These are phyloP conservation scores for Scelioninae gen. 1 DNA, from an alignment of 2,888 invertebrate species.

Conservation along the genomic window DNA sequence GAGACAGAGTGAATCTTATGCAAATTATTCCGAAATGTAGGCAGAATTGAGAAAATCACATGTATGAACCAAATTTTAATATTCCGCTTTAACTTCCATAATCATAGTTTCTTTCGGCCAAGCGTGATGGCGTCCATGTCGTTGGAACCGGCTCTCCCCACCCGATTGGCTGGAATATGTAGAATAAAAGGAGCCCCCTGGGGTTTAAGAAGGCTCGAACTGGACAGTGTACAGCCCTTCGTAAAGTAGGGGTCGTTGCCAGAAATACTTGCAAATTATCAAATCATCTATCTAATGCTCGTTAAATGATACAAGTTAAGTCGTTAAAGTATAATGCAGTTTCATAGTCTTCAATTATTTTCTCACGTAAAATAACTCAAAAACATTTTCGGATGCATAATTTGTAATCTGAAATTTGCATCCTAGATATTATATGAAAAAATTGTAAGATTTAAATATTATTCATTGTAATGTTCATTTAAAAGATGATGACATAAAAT, in stretches of 20 bases:
- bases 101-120: slow-evolving; percentile 80
- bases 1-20: neutral
- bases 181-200: slow-evolving; percentile 72
- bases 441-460: no score
- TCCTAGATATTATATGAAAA: no score
- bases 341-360: slow-evolving; percentile 76
- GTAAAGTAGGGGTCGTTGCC: slow-evolving; percentile 64
- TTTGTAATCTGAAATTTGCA: no score
- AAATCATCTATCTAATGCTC: slow-evolving; percentile 77
- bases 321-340: slow-evolving; percentile 80
- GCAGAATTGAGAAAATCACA: slow-evolving; percentile 53
- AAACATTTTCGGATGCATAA: no score
- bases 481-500: no score
- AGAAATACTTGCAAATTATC: slow-evolving; percentile 75
- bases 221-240: slow-evolving; percentile 74
- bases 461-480: no score
- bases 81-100: slow-evolving; percentile 74
- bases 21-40: slow-evolving; percentile 10
- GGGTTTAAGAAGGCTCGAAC: slow-evolving; percentile 74
- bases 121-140: slow-evolving; percentile 82
- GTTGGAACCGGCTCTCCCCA: slow-evolving; percentile 83
- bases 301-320: slow-evolving; percentile 77
- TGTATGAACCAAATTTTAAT: slow-evolving; percentile 72
- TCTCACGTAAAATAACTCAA: slow-evolving; percentile 48
- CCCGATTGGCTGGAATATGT: slow-evolving; percentile 65